These are phyloP conservation scores for Pristionchus japonicus DNA, from an alignment of 2,888 invertebrate species.

Conservation along the genomic window DNA sequence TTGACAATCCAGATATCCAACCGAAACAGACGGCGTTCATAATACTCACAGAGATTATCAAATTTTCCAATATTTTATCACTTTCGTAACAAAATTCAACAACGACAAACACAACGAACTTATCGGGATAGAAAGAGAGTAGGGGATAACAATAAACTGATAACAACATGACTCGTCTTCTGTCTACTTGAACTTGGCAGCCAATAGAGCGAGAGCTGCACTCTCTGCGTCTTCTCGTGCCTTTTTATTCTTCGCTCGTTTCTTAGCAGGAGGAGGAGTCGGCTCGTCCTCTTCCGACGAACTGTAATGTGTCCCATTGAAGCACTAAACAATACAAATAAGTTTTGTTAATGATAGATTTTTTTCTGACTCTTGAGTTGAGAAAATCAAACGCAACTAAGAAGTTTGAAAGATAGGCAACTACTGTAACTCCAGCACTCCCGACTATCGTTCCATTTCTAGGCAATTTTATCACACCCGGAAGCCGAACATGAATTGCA, in stretches of 20 bases:
- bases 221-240: constrained; percentile 55
- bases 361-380: no score
- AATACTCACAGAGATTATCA: not conserved
- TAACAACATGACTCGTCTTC: constrained; percentile 50
- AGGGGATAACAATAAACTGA: constrained; percentile 45
- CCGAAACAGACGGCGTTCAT: constrained; percentile 23
- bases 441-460: no score
- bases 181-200: constrained; percentile 45
- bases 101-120: constrained; percentile 22
- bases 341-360: no score
- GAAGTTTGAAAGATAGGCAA: no score
- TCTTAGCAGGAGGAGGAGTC: constrained; percentile 47
- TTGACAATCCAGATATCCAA: not conserved
- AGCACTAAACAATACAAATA: no score
- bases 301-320: no score
- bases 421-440: no score
- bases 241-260: constrained; percentile 44
- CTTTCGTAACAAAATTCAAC: constrained; percentile 12
- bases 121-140: constrained; percentile 12
- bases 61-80: not conserved
- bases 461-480: no score
- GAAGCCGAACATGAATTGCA: no score
- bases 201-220: constrained; percentile 59
- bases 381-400: no score
- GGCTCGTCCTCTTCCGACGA: constrained; percentile 48